Evolutionary conservation across 1,140 invertebrate genomes (phyloP).

Genomic region (Drosophila tsacasi): DNA sequence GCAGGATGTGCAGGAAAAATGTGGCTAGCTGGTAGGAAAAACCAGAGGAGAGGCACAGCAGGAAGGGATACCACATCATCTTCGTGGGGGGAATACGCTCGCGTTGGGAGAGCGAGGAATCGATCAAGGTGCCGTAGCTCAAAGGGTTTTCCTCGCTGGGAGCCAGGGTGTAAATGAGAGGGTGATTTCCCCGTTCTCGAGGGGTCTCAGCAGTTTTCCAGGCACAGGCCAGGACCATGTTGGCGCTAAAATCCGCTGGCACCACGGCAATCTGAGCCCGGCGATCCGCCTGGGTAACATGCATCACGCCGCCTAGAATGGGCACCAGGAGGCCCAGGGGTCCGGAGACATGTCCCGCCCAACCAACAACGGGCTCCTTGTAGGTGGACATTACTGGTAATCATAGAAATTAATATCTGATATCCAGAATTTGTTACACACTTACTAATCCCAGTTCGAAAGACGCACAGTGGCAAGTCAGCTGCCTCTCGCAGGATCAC

Average conservation of each 20-base stretch:
- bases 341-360: conserved; percentile 96
- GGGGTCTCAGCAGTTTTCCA: conserved; percentile 87
- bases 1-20: conserved; percentile 87
- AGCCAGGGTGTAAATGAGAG: conserved; percentile 89
- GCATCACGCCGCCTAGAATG: conserved; percentile 88
- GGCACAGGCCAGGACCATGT: conserved; percentile 90
- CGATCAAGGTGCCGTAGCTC: conserved; percentile 87
- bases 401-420: conserved; percentile 58
- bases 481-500: conserved; percentile 87
- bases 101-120: conserved; percentile 53
- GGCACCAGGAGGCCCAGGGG: conserved; percentile 90
- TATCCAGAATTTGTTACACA: conserved; percentile 51
- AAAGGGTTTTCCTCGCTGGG: conserved; percentile 88
- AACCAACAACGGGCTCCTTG: conserved; percentile 90
- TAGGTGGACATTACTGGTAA: conserved; percentile 90
- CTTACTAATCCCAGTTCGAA: conserved; percentile 90
- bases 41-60: conserved; percentile 79
- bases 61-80: conserved; percentile 86
- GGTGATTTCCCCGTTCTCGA: not conserved
- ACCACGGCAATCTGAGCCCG: conserved; percentile 87
- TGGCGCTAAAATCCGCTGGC: conserved; percentile 93
- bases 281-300: conserved; percentile 87
- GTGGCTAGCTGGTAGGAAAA: conserved; percentile 84
- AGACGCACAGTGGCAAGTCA: conserved; percentile 90
- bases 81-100: conserved; percentile 65